Conservation (phyloP, 2,113 vertebrate species). For the Myotis brandtii region DNA sequence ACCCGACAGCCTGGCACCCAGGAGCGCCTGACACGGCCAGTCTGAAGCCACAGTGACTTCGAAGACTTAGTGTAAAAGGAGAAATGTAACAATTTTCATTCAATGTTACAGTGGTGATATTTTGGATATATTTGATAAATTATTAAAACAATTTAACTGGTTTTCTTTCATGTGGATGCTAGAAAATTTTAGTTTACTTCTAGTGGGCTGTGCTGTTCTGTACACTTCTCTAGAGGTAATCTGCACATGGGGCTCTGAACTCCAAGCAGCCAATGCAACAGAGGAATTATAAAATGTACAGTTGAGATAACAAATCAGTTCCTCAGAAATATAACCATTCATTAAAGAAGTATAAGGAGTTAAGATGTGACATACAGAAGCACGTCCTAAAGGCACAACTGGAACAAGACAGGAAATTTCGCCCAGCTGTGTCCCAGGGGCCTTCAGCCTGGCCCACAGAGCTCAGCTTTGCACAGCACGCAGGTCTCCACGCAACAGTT, state of each 20-base stretch:
- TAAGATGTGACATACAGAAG: background rate
- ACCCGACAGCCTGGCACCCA: accelerated
- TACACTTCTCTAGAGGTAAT: background rate
- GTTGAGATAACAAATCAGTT: background rate
- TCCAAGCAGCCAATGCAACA: background rate
- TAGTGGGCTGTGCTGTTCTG: background rate
- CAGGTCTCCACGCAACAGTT: background rate
- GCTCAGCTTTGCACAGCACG: background rate
- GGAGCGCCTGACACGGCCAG: background rate
- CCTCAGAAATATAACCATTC: background rate
- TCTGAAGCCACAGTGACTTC: background rate
- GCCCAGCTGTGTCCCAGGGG: background rate
- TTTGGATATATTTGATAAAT: background rate
- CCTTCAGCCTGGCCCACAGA: accelerated
- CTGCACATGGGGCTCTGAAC: background rate
- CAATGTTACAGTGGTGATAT: background rate
- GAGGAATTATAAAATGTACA: background rate
- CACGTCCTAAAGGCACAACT: too few relatives aligned
- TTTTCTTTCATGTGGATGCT: background rate
- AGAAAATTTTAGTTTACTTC: background rate
- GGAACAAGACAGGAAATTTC: background rate
- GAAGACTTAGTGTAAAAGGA: background rate
- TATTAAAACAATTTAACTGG: background rate
- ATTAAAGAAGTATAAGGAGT: background rate
- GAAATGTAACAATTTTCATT: background rate